Conservation (phyloP, 2,888 invertebrate genomes). For the Andrena bicolor region DNA sequence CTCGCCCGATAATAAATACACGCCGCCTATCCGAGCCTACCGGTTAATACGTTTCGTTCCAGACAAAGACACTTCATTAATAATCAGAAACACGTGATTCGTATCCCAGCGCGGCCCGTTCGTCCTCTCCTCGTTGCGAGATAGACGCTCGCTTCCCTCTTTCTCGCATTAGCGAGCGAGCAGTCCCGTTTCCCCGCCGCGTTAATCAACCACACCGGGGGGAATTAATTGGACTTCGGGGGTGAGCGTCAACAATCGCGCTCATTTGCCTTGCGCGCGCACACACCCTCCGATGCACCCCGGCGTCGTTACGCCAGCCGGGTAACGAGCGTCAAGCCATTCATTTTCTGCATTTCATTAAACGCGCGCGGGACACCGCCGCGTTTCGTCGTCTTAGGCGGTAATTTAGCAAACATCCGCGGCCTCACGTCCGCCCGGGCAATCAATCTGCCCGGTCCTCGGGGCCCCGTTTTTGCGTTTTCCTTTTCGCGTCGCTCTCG, state of each 20-base stretch:
- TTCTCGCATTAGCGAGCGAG: slow-evolving; percentile 67
- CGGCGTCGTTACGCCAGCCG: slow-evolving; percentile 17
- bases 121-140: slow-evolving; percentile 10
- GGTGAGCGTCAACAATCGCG: slow-evolving; percentile 56
- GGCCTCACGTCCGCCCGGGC: slow-evolving; percentile 4
- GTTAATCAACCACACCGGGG: slow-evolving; percentile 64
- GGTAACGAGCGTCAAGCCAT: slow-evolving; percentile 33
- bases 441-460: slow-evolving; percentile 20
- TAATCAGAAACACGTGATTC: slow-evolving; percentile 80
- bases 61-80: slow-evolving; percentile 82
- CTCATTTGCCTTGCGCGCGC: slow-evolving; percentile 37
- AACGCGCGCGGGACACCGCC: slow-evolving; percentile 17
- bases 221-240: slow-evolving; percentile 70
- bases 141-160: slow-evolving; percentile 44
- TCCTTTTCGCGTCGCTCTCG: background rate
- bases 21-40: slow-evolving; percentile 50
- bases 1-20: slow-evolving; percentile 71
- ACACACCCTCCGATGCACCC: slow-evolving; percentile 4
- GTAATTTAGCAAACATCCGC: slow-evolving; percentile 45
- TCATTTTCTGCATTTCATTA: slow-evolving; percentile 41
- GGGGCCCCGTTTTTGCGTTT: background rate
- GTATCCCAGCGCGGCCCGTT: slow-evolving; percentile 60
- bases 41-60: slow-evolving; percentile 76
- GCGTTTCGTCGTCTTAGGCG: background rate
- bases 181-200: slow-evolving; percentile 29